A percentile compares a stretch with the other conserved stretches of the same genome.
These are phyloP conservation scores for Lamproptera curius DNA, from an alignment of 2,888 invertebrate species.

Conservation along the genomic window DNA sequence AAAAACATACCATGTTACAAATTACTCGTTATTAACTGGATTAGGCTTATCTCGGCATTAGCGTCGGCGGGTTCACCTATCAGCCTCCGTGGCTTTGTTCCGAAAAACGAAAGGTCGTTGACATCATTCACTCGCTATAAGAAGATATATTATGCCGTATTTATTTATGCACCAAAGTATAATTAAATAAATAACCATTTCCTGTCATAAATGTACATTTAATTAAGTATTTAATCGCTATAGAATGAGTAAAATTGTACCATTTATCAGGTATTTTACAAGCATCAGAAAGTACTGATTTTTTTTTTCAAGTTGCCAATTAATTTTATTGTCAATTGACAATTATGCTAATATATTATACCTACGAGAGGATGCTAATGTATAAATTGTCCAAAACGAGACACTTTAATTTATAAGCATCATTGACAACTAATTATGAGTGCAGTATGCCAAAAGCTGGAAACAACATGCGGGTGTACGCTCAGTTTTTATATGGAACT, in stretches of 20 bases:
- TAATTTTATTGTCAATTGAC: too few species aligned
- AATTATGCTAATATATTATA: too few species aligned
- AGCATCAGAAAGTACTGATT: too few species aligned
- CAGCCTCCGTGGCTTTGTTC: background rate
- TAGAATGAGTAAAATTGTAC: too few species aligned
- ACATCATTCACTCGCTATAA: background rate
- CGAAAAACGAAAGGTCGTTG: conserved; percentile 10
- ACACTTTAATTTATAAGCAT: conserved; percentile 27
- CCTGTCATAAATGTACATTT: too few species aligned
- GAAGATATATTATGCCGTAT: background rate
- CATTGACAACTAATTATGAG: conserved; percentile 25
- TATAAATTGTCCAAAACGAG: too few species aligned
- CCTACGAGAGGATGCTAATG: too few species aligned
- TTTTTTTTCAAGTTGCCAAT: too few species aligned
- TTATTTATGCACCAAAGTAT: too few species aligned
- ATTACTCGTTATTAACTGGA: conserved; percentile 8
- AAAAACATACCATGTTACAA: conserved; percentile 12
- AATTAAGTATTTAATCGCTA: too few species aligned
- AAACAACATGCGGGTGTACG: conserved; percentile 45
- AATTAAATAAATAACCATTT: too few species aligned
- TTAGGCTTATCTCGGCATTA: conserved; percentile 12
- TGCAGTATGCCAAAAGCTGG: conserved; percentile 53
- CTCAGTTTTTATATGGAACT: conserved; percentile 32
- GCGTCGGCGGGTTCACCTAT: conserved; percentile 5
- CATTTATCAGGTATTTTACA: too few species aligned